Base-by-base conservation (phyloP, 1,140 invertebrate genomes). In the Drosophila repletoides region DNA sequence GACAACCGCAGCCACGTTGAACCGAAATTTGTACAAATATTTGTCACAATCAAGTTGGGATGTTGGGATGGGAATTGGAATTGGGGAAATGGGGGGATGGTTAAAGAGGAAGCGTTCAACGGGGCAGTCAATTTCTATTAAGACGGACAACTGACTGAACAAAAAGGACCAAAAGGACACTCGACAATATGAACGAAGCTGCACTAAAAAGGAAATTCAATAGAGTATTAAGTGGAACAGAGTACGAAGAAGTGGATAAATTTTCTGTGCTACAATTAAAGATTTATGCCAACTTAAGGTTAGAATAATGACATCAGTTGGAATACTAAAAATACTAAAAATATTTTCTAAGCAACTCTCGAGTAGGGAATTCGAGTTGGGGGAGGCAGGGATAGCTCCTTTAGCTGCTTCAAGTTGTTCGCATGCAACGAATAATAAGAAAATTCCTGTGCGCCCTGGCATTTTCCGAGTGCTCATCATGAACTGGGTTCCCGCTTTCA, bases 391-490 rank as follows among this genome's bases (percentile, higher is more conserved):
- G n/a, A n/a, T n/a, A n/a, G n/a, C n/a, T 43, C 4, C 19, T 9
- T 41, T 14, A 14, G 17, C 2, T 31, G 24, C 45, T 17, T 14
- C 9, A 64, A 64, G 26, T 65, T 22, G 4, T 33, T 80, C 65
- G 69, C 70, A 67, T 84, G 70, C 70, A 86, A 61, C 66, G 65
- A 56, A 84, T 84, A 84, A 84, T 84, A 86, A 84, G 80, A 75
- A 84, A 84, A 84, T 84, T 84, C 79, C 80, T 79, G 61, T 74
- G 52, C 80, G 74, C 74, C 36, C 72, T 74, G 77, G 77, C 79
- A 83, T 84, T n/a, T n/a, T 59, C 67, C 59, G 60, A 63, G 34
- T 55, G 51, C 59, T 69, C 59, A 49, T 41, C 49, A 48, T 28
- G n/a, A n/a, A n/a, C n/a, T n/a, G n/a, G n/a, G 34, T 17, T 28